Evolutionary conservation across 2,113 vertebrate species (phyloP).

Genomic region (Brienomyrus brachyistius): DNA sequence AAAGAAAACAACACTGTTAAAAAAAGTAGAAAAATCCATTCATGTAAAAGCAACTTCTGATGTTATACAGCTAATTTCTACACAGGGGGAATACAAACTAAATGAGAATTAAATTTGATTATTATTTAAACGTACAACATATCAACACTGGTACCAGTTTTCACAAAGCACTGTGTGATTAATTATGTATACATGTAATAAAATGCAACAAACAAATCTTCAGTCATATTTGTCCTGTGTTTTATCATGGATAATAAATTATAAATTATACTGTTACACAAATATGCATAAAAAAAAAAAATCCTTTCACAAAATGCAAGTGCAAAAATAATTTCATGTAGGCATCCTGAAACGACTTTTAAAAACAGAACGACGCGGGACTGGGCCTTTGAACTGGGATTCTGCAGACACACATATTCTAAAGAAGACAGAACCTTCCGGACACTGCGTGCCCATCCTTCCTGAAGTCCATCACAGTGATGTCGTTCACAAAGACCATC

Average conservation of each 20-base stretch:
- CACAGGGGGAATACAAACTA: not conserved
- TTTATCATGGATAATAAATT: not conserved
- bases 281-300: not conserved
- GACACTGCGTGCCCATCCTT: not conserved
- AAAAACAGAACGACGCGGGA: not conserved
- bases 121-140: not conserved
- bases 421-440: not conserved
- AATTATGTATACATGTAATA: not conserved
- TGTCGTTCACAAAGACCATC: not conserved
- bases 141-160: not conserved
- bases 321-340: not conserved
- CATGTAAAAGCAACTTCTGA: not conserved
- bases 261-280: not conserved
- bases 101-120: not conserved
- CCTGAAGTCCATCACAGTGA: not conserved
- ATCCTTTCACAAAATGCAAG: not conserved
- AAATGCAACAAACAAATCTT: not conserved
- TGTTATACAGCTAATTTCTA: not conserved
- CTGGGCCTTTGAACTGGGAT: not conserved
- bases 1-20: not conserved
- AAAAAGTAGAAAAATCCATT: conserved; percentile 1
- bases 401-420: not conserved
- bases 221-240: not conserved
- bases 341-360: not conserved
- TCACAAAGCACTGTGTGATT: not conserved